Evolutionary conservation across 2,888 invertebrate genomes (phyloP).

Genomic region (Diarsia rubi): DNA sequence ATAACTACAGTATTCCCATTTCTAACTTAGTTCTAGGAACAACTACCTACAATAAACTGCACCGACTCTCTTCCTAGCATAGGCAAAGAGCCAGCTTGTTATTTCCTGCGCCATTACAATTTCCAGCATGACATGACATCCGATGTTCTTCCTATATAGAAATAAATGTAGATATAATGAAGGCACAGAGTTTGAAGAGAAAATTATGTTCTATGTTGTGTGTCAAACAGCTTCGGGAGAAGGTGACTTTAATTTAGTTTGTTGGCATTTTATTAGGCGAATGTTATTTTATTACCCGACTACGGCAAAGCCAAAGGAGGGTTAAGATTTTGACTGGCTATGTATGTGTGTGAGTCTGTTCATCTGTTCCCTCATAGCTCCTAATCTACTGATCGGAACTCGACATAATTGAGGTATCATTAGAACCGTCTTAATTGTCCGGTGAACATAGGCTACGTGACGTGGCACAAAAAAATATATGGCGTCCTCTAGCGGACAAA

Average conservation of each 20-base stretch:
- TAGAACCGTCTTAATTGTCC: no score
- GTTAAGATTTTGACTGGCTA: no score
- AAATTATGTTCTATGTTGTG: slow-evolving; percentile 16
- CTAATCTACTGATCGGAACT: no score
- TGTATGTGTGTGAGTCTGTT: no score
- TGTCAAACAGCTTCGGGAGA: slow-evolving; percentile 3
- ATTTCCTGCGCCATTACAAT: slow-evolving; percentile 52
- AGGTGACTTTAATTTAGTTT: slow-evolving; percentile 27
- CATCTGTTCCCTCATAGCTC: no score
- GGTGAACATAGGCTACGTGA: no score
- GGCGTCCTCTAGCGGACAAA: no score
- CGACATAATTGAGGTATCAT: no score
- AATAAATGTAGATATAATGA: slow-evolving; percentile 14
- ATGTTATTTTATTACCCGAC: not conserved
- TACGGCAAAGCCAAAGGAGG: no score
- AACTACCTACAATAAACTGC: slow-evolving; percentile 2
- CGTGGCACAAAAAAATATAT: no score
- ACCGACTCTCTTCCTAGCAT: not conserved
- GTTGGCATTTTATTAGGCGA: slow-evolving; percentile 1
- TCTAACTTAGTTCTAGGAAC: slow-evolving; percentile 13
- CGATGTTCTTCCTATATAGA: slow-evolving; percentile 12
- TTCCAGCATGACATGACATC: slow-evolving; percentile 37
- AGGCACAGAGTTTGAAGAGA: slow-evolving; percentile 19
- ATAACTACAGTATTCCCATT: slow-evolving; percentile 1
- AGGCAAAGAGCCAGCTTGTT: slow-evolving; percentile 50